Evolutionary conservation across 2,888 invertebrate species (phyloP), one percentile per base, ranked within the genome.

Genomic region (Ptilodon capucinus): DNA sequence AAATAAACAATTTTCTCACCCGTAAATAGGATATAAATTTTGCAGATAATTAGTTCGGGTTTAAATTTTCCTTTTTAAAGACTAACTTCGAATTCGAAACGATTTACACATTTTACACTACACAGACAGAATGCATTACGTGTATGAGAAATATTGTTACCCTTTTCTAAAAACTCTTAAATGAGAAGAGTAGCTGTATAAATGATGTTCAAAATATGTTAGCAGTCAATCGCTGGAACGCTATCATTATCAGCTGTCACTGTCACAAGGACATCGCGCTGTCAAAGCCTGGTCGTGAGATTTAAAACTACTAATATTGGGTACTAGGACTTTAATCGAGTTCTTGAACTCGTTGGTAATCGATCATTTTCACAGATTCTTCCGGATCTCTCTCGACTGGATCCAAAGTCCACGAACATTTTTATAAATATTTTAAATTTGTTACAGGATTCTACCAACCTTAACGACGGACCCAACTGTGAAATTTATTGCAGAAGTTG

Each of bases 401-500:
- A n/a, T n/a, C n/a, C n/a, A n/a, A n/a, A 23, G 23, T 8, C 0
- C 9, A 23, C 23, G 6, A 23, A 6, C 6, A 28, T 28, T 28
- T 23, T 23, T 5, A 23, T 32, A 32, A 34, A 6, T 4, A 34
- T 34, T 8, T 34, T 25, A 40, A 14, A 42, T 49, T 73, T 74
- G 50, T 81, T 84, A 40, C 79, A 93, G 87, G 97, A 97, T 89
- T 97, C 97, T 66, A 97, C 97, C 75, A 97, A 96, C 79, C 92
- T 97, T 69, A 97, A 96, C 79, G 98, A 97, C 76, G 98, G 95
- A 62, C 98, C 98, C 54, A 96, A 98, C 81, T 96, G 96, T 46
- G 97, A 98, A 80, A 97, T 98, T 79, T 98, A 97, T 92, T 98
- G 98, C 92, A 94, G 96, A 81, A 94, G 96, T 64, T 97, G 97